These are phyloP conservation scores for Hyperoplus lanceolatus DNA, from an alignment of 2,797 vertebrate genomes.

Conservation along the genomic window DNA sequence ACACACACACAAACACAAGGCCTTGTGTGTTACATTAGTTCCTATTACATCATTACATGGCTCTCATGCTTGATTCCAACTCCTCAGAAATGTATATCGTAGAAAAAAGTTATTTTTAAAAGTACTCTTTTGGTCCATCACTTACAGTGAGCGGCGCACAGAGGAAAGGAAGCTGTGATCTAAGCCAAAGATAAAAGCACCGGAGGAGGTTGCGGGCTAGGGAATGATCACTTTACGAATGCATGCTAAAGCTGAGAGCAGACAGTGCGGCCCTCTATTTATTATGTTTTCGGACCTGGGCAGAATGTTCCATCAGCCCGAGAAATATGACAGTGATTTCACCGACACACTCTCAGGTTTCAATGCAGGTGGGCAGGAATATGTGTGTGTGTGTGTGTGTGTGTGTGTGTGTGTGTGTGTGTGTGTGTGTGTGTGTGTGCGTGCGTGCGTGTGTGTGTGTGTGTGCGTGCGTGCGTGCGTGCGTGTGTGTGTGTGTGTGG, in stretches of 20 bases:
- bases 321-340: slow-evolving; percentile 76
- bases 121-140: not conserved
- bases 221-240: slow-evolving; percentile 77
- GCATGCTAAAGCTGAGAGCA: slow-evolving; percentile 72
- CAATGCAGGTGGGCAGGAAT: slow-evolving; percentile 40
- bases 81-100: not conserved
- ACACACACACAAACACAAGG: slow-evolving; percentile 5
- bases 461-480: slow-evolving; percentile 18
- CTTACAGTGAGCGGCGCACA: not conserved
- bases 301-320: slow-evolving; percentile 78
- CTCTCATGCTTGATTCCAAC: not conserved
- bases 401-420: slow-evolving; percentile 22
- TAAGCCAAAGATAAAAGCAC: slow-evolving; percentile 50
- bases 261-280: slow-evolving; percentile 75
- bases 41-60: slow-evolving; percentile 3
- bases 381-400: slow-evolving; percentile 21
- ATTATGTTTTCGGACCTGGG: slow-evolving; percentile 68
- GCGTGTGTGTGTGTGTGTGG: slow-evolving; percentile 20
- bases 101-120: not conserved
- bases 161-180: slow-evolving; percentile 42
- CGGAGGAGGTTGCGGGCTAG: slow-evolving; percentile 50
- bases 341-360: slow-evolving; percentile 65
- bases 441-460: slow-evolving; percentile 5
- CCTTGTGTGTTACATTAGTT: not conserved
- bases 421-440: slow-evolving; percentile 25